phyloP scores from a whole-genome alignment of 2,113 vertebrate genomes.

The Gallinago undulata region DNA sequence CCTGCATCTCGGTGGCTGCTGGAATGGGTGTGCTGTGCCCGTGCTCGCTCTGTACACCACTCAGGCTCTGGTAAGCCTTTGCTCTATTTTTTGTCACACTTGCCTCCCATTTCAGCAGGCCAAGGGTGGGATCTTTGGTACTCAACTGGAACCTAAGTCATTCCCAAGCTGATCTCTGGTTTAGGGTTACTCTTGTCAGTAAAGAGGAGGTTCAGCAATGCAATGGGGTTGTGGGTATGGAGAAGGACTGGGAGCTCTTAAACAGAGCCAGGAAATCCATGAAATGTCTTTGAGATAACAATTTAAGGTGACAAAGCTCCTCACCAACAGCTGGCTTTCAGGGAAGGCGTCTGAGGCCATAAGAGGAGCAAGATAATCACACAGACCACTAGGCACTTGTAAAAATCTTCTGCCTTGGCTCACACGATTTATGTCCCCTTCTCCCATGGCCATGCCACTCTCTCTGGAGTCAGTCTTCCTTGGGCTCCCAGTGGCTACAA shows the following conservation, averaged over 20 bases:
- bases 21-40: accelerated
- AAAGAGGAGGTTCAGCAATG: not conserved
- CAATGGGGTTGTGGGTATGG: not conserved
- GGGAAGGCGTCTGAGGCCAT: not conserved
- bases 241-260: not conserved
- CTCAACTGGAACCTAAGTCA: not conserved
- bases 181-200: not conserved
- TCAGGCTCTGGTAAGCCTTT: not conserved
- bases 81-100: not conserved
- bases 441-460: accelerated
- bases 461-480: not conserved
- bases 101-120: not conserved
- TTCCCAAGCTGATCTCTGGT: not conserved
- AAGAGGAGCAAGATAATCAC: not conserved
- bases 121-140: not conserved
- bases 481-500: not conserved
- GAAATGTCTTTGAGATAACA: not conserved
- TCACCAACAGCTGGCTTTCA: not conserved
- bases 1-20: not conserved
- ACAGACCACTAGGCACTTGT: not conserved
- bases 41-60: accelerated
- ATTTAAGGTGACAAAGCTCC: not conserved
- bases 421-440: not conserved
- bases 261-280: not conserved
- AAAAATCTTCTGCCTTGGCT: not conserved